These are phyloP conservation scores for Morpho helenor DNA, from an alignment of 2,888 invertebrate species.

Conservation along the genomic window DNA sequence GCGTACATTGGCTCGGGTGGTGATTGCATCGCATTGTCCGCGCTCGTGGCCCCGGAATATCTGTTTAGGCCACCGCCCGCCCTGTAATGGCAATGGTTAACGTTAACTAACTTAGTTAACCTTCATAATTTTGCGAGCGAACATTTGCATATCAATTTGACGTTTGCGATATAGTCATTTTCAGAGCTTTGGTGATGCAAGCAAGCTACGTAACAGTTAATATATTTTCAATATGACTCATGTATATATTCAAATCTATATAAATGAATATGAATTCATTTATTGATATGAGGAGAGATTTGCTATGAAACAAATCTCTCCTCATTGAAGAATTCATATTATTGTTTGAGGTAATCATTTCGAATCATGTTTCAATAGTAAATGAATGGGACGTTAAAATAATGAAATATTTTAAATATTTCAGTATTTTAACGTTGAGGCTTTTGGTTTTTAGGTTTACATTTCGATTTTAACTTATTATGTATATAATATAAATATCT, in stretches of 20 bases:
- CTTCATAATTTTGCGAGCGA: conserved; percentile 50
- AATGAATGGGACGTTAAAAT: not conserved
- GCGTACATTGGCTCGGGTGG: conserved; percentile 70
- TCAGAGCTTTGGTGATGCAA: not conserved
- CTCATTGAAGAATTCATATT: too few species aligned
- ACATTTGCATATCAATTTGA: conserved; percentile 42
- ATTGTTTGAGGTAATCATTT: too few species aligned
- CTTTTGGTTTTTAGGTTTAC: too few species aligned
- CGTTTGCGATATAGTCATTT: conserved; percentile 25
- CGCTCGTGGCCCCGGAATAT: conserved; percentile 74
- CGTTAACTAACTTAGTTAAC: conserved; percentile 62
- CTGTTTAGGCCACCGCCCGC: conserved; percentile 75
- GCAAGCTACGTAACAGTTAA: conserved; percentile 3
- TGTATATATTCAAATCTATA: not conserved
- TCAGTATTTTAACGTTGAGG: too few species aligned
- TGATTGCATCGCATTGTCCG: conserved; percentile 75
- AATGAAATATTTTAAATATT: not conserved
- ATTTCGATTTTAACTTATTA: too few species aligned
- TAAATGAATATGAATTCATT: not conserved
- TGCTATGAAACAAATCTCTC: too few species aligned
- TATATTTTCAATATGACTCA: not conserved
- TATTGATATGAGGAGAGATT: too few species aligned
- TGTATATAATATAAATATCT: too few species aligned
- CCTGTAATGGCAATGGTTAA: conserved; percentile 68
- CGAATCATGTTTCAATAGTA: too few species aligned